Evolutionary conservation across 2,113 vertebrate genomes (phyloP).

Genomic region (Siniperca chuatsi): DNA sequence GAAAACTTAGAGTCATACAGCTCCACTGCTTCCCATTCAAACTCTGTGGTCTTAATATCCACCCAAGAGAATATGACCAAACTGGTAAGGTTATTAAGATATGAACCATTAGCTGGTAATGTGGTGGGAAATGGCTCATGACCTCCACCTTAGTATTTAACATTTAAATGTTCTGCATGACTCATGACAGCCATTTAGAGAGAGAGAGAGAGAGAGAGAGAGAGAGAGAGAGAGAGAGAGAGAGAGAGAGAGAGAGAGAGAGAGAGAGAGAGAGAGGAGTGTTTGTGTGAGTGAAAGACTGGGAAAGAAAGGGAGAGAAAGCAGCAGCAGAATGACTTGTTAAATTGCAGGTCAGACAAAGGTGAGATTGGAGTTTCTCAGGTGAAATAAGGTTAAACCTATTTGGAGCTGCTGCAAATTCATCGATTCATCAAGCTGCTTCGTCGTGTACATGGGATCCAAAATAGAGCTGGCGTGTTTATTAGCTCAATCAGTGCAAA

Average conservation of each 20-base stretch:
- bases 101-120: conserved; percentile 82
- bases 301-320: conserved; percentile 14
- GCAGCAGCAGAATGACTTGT: conserved; percentile 39
- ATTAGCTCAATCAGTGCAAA: neutral
- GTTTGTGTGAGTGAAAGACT: conserved; percentile 14
- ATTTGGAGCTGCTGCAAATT: conserved; percentile 39
- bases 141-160: conserved; percentile 82
- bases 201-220: conserved; percentile 15
- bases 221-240: neutral
- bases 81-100: conserved; percentile 79
- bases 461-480: conserved; percentile 6
- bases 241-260: conserved; percentile 4
- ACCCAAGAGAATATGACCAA: conserved; percentile 67
- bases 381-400: conserved; percentile 63
- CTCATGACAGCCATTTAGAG: conserved; percentile 73
- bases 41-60: conserved; percentile 61
- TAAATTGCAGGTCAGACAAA: conserved; percentile 62
- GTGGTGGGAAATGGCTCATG: conserved; percentile 80
- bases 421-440: conserved; percentile 40
- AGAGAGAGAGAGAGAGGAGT: neutral
- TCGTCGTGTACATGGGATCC: neutral
- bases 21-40: conserved; percentile 47
- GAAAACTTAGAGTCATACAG: conserved; percentile 33
- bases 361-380: conserved; percentile 58
- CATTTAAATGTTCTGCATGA: conserved; percentile 79